A percentile compares a stretch with the other conserved stretches of the same genome.
Evolutionary conservation across 92 coral and sea anemone genomes (phyloP).

Genomic region (Pocillopora grandis): DNA sequence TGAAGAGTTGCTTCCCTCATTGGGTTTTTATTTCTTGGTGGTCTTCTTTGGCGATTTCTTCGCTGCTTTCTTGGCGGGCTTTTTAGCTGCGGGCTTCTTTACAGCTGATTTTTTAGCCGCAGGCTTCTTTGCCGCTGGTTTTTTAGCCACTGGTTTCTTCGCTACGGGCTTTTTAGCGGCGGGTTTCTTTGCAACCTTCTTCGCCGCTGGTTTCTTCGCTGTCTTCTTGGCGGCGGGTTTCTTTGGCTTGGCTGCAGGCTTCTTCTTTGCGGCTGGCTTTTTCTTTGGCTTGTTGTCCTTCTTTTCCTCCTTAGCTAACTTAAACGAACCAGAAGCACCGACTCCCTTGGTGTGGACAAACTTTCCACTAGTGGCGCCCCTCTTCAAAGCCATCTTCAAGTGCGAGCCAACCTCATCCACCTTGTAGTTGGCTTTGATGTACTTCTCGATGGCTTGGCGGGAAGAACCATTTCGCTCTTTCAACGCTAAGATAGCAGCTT

Average conservation of each 20-base stretch:
- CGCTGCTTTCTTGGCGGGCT: constrained; percentile 24
- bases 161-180: constrained; percentile 28
- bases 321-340: constrained; percentile 62
- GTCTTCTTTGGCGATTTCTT: no score
- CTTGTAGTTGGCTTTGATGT: constrained; percentile 82
- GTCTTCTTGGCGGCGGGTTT: constrained; percentile 50
- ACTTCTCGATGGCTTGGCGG: constrained; percentile 89
- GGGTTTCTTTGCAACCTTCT: constrained; percentile 44
- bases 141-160: constrained; percentile 39
- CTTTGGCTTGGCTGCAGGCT: constrained; percentile 48
- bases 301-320: constrained; percentile 39
- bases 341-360: constrained; percentile 46
- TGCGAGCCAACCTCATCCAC: constrained; percentile 55
- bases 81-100: constrained; percentile 55
- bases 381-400: constrained; percentile 52
- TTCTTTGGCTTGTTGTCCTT: constrained; percentile 20
- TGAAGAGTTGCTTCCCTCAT: no score
- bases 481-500: constrained; percentile 43
- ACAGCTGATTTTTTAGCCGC: constrained; percentile 8
- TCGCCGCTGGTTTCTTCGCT: constrained; percentile 41
- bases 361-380: constrained; percentile 23
- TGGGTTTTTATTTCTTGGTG: no score
- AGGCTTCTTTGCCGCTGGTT: constrained; percentile 44
- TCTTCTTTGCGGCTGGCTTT: constrained; percentile 42
- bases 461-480: constrained; percentile 70